Percentiles rank a stretch among this genome's conserved stretches.
Conservation (phyloP, 2,113 vertebrate species). For the Scomber scombrus region DNA sequence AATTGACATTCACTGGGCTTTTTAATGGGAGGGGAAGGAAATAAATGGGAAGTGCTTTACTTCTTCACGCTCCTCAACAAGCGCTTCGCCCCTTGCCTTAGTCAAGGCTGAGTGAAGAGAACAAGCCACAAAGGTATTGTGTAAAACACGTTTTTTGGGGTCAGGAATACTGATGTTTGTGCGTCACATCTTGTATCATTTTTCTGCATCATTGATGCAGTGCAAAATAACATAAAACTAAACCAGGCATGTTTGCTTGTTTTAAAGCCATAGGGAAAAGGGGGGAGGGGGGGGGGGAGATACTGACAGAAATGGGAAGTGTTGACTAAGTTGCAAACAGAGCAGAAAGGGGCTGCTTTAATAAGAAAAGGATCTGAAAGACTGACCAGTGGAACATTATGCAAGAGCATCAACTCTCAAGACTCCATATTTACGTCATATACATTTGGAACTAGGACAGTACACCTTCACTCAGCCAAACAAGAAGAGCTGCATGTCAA, state of each 20-base stretch:
- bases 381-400: constrained; percentile 34
- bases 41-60: constrained; percentile 51
- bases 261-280: constrained; percentile 38
- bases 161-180: constrained; percentile 48
- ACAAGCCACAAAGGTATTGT: constrained; percentile 67
- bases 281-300: not conserved
- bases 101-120: constrained; percentile 54
- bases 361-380: constrained; percentile 33
- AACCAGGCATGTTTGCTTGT: constrained; percentile 53
- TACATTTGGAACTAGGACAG: constrained; percentile 32
- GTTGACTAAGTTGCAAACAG: constrained; percentile 45
- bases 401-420: constrained; percentile 41
- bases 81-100: constrained; percentile 34
- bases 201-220: constrained; percentile 65
- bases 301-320: constrained; percentile 36
- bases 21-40: constrained; percentile 39
- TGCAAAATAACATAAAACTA: constrained; percentile 62
- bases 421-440: constrained; percentile 48
- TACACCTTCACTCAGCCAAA: constrained; percentile 14
- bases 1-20: constrained; percentile 42
- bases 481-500: constrained; percentile 22
- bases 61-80: constrained; percentile 36
- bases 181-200: constrained; percentile 66
- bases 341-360: constrained; percentile 17
- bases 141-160: constrained; percentile 47